Percentiles rank a stretch among this genome's conserved stretches.
Evolutionary conservation across 2,113 vertebrate genomes (phyloP).

Genomic region (Cricetomys ansorgei): DNA sequence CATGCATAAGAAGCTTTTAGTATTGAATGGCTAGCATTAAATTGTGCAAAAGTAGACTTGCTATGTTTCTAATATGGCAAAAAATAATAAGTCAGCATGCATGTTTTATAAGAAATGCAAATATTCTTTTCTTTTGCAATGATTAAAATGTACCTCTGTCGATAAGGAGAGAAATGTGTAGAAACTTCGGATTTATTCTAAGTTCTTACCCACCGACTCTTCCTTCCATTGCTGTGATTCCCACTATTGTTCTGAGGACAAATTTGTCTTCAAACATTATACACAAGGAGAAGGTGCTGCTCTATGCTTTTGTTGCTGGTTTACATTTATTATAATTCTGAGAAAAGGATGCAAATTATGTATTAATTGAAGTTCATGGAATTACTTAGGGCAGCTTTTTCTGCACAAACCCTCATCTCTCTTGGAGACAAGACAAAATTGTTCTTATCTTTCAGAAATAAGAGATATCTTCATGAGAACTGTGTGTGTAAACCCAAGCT

Average conservation of each 20-base stretch:
- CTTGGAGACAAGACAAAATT: neutral
- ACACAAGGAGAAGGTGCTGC: neutral
- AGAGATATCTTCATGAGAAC: slow-evolving; percentile 13
- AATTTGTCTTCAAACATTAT: neutral
- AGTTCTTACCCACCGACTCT: neutral
- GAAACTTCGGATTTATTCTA: neutral
- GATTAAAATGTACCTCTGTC: neutral
- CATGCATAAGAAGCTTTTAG: neutral
- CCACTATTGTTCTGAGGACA: neutral
- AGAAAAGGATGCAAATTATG: neutral
- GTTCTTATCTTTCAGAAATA: neutral
- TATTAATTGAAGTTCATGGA: slow-evolving; percentile 19
- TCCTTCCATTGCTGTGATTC: neutral
- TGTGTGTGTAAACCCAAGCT: neutral
- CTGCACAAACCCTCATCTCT: neutral
- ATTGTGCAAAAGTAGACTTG: neutral
- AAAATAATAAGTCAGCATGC: slow-evolving; percentile 1
- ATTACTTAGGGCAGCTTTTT: neutral
- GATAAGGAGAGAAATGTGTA: neutral
- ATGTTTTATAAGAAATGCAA: slow-evolving; percentile 31
- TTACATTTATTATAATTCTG: neutral
- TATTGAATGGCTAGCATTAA: neutral
- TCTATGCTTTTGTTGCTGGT: neutral
- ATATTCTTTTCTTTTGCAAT: slow-evolving; percentile 2
- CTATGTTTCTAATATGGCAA: neutral